Percentiles rank a stretch among this genome's conserved stretches.
These are phyloP conservation scores for Drosophila gunungcola DNA, from an alignment of 1,140 invertebrate species.

Conservation along the genomic window DNA sequence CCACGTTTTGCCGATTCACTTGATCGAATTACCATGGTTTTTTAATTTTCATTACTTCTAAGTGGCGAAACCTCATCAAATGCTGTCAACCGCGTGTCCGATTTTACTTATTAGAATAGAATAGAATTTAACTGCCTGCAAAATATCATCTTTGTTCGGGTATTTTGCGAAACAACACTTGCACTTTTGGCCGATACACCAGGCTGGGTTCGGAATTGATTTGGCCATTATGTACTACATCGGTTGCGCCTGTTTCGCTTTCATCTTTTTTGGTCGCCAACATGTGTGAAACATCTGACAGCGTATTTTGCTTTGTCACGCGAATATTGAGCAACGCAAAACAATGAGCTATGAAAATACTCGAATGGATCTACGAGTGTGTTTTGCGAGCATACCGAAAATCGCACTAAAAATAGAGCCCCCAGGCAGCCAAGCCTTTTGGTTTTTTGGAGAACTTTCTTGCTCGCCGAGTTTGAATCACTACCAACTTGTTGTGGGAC, in stretches of 20 bases:
- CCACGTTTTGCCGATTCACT: too few relatives aligned
- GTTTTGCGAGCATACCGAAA: constrained; percentile 5
- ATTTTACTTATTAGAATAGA: neutral
- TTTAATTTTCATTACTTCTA: too few relatives aligned
- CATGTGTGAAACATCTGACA: constrained; percentile 44
- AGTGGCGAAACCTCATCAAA: too few relatives aligned
- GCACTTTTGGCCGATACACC: neutral
- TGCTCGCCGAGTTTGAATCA: constrained; percentile 4
- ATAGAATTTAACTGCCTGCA: too few relatives aligned
- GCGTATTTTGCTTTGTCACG: constrained; percentile 32
- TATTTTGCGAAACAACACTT: neutral
- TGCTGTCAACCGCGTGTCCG: too few relatives aligned
- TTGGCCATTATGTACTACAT: constrained; percentile 5
- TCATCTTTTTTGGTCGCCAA: constrained; percentile 20
- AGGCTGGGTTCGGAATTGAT: neutral
- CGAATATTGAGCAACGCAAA: constrained; percentile 32
- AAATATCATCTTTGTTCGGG: neutral
- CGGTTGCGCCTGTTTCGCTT: neutral
- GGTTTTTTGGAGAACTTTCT: constrained; percentile 19
- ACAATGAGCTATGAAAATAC: constrained; percentile 39
- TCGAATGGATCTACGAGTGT: neutral
- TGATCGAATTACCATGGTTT: too few relatives aligned
- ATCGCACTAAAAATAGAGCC: constrained; percentile 22
- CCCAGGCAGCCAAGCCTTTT: neutral
- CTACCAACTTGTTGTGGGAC: constrained; percentile 15